Conservation (phyloP, 35 echinoderm and acorn worm genomes). For the Strongylocentrotus purpuratus region DNA sequence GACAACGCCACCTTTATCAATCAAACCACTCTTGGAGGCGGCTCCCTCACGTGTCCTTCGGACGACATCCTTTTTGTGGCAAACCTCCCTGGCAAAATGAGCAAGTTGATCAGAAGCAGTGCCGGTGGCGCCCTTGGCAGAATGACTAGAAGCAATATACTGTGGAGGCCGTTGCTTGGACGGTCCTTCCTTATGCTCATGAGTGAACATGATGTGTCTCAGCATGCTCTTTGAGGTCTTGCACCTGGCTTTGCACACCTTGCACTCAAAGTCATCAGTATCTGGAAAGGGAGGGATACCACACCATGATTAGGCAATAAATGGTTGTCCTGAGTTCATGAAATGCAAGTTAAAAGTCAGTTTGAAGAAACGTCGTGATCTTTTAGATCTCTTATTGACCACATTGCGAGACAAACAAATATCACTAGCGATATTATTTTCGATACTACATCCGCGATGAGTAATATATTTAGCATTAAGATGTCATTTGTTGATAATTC, state of each 20-base stretch:
- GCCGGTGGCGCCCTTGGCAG: background rate
- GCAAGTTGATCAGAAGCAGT: background rate
- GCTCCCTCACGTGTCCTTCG: background rate
- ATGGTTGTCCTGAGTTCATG: too few species aligned
- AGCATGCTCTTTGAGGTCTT: background rate
- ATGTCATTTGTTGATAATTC: too few species aligned
- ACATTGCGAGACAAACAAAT: too few species aligned
- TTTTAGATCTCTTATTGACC: too few species aligned
- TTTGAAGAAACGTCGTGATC: too few species aligned
- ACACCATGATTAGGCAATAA: too few species aligned
- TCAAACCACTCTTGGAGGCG: background rate
- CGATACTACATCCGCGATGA: too few species aligned
- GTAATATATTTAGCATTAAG: too few species aligned
- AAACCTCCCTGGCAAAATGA: background rate
- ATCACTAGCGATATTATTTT: too few species aligned
- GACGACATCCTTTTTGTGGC: background rate
- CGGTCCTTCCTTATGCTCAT: background rate
- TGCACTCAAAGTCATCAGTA: slow-evolving; percentile 21
- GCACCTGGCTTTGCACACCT: background rate
- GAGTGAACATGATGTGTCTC: slow-evolving; percentile 1
- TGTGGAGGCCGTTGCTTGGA: background rate
- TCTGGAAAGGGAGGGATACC: background rate
- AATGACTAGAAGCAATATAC: background rate
- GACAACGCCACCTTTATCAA: background rate
- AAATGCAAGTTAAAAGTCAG: too few species aligned